Evolutionary conservation across 2,888 invertebrate species (phyloP).

Genomic region (Eupithecia inturbata): DNA sequence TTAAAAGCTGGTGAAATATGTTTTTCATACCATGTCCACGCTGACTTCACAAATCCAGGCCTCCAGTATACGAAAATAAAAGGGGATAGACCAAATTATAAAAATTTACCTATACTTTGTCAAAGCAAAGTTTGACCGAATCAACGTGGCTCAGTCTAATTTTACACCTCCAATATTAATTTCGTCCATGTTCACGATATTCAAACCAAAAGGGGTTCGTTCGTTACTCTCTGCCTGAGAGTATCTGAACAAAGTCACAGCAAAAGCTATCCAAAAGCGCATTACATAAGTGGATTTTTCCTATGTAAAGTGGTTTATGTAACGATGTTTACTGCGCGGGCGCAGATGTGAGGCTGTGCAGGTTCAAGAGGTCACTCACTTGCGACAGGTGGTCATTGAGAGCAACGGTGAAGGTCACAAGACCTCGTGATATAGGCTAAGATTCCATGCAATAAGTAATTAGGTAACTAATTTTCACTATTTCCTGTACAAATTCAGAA

Average conservation of each 20-base stretch:
- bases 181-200: neutral
- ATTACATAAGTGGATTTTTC: conserved; percentile 23
- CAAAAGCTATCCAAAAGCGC: neutral
- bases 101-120: too few species aligned
- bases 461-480: neutral
- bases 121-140: neutral
- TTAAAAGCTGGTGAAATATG: too few species aligned
- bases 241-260: conserved; percentile 15
- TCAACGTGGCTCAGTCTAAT: neutral
- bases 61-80: too few species aligned
- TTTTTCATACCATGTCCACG: too few species aligned
- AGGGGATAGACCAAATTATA: too few species aligned
- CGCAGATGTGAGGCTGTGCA: conserved; percentile 11
- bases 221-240: neutral
- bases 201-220: neutral
- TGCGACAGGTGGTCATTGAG: conserved; percentile 8
- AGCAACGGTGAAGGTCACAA: conserved; percentile 8
- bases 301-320: conserved; percentile 23
- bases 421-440: neutral
- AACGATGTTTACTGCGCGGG: conserved; percentile 27
- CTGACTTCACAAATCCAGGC: too few species aligned
- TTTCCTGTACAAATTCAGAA: neutral
- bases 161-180: neutral
- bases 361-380: conserved; percentile 15
- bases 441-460: neutral